Conservation (phyloP, 2,113 vertebrate species). For the Oryzias celebensis region DNA sequence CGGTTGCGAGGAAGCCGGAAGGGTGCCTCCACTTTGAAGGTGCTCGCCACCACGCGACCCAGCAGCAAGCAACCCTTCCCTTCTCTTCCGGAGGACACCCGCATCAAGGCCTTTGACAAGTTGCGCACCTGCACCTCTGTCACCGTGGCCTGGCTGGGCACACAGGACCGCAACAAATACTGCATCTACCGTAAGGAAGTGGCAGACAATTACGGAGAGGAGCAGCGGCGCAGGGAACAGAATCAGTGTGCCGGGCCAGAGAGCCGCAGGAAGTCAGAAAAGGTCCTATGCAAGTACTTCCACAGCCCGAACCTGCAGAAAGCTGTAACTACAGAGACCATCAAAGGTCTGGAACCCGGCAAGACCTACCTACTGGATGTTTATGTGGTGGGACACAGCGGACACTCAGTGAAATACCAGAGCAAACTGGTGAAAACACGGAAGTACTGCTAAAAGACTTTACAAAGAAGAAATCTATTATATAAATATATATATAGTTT, state of each 20-base stretch:
- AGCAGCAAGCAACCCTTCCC: slow-evolving; percentile 93
- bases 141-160: slow-evolving; percentile 96
- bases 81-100: slow-evolving; percentile 90
- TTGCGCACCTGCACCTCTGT: slow-evolving; percentile 92
- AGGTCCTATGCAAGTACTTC: slow-evolving; percentile 98
- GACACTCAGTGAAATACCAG: slow-evolving; percentile 96
- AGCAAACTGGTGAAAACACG: slow-evolving; percentile 98
- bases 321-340: slow-evolving; percentile 95
- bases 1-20: slow-evolving; percentile 89
- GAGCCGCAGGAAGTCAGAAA: slow-evolving; percentile 89
- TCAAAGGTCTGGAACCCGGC: slow-evolving; percentile 88
- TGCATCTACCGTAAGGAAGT: slow-evolving; percentile 95
- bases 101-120: slow-evolving; percentile 96
- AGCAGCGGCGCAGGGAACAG: slow-evolving; percentile 88
- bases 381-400: slow-evolving; percentile 91
- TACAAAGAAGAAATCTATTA: slow-evolving; percentile 81
- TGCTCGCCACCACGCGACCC: slow-evolving; percentile 86
- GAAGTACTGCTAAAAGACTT: slow-evolving; percentile 89
- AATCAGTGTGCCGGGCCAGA: slow-evolving; percentile 95
- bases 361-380: slow-evolving; percentile 96
- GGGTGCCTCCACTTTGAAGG: slow-evolving; percentile 88
- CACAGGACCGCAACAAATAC: slow-evolving; percentile 95
- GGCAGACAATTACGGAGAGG: slow-evolving; percentile 83
- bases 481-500: slow-evolving; percentile 67
- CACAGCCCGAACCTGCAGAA: slow-evolving; percentile 94